Percentiles rank a stretch among this genome's conserved stretches.
Evolutionary conservation across 1,140 invertebrate genomes (phyloP).

Genomic region (Drosophila punjabiensis): DNA sequence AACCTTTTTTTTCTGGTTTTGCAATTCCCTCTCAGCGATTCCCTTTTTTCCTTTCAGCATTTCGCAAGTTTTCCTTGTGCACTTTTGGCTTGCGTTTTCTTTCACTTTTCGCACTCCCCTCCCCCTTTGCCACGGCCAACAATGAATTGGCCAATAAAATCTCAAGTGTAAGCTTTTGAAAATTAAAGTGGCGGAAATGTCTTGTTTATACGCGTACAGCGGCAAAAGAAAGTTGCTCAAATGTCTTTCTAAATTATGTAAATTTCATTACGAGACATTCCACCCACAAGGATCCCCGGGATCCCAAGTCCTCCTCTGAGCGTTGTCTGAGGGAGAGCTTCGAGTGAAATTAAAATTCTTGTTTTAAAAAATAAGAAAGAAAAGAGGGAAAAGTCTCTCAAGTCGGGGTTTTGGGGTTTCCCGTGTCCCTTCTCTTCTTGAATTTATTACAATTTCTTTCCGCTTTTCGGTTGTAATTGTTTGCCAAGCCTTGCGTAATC

Average conservation of each 20-base stretch:
- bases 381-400: slow-evolving; percentile 41
- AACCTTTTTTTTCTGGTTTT: slow-evolving; percentile 20
- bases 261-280: slow-evolving; percentile 75
- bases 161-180: slow-evolving; percentile 84
- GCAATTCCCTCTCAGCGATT: slow-evolving; percentile 24
- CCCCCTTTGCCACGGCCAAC: slow-evolving; percentile 59
- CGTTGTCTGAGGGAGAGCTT: slow-evolving; percentile 54
- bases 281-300: slow-evolving; percentile 30
- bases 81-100: slow-evolving; percentile 22
- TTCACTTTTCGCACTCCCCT: background rate
- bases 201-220: slow-evolving; percentile 79
- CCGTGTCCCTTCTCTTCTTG: background rate
- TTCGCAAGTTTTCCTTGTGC: slow-evolving; percentile 68
- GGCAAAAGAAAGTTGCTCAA: slow-evolving; percentile 67
- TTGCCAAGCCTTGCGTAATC: slow-evolving; percentile 74
- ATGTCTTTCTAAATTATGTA: slow-evolving; percentile 84
- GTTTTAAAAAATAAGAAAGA: slow-evolving; percentile 57
- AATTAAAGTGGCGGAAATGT: slow-evolving; percentile 84
- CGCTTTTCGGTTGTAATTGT: slow-evolving; percentile 66
- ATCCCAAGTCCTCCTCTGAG: slow-evolving; percentile 10
- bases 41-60: slow-evolving; percentile 18
- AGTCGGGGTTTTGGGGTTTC: slow-evolving; percentile 53
- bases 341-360: slow-evolving; percentile 82
- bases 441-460: slow-evolving; percentile 66
- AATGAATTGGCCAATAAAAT: slow-evolving; percentile 84